Percentiles rank a stretch among this genome's conserved stretches.
phyloP scores from a whole-genome alignment of 2,888 invertebrate genomes.

The Tipula helvola region DNA sequence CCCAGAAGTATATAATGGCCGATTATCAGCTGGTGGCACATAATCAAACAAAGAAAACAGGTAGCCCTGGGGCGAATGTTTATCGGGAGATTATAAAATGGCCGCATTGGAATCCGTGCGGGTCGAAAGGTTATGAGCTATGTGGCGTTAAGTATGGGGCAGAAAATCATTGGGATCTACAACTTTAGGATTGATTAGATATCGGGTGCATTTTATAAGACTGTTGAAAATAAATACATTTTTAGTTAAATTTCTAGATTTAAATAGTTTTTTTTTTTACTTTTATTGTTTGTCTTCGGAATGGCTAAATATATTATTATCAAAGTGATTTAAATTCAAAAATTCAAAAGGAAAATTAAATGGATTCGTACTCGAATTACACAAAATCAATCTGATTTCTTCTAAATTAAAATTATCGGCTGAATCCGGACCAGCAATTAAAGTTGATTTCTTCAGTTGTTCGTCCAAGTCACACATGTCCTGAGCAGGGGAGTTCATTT shows the following conservation, averaged over 20 bases:
- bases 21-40: constrained; percentile 41
- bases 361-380: neutral
- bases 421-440: neutral
- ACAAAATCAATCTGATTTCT: neutral
- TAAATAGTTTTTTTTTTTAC: too few relatives aligned
- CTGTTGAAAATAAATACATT: neutral
- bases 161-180: constrained; percentile 24
- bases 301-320: neutral
- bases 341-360: neutral
- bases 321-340: neutral
- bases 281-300: neutral
- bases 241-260: neutral
- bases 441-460: neutral
- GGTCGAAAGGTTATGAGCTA: constrained; percentile 21
- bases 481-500: neutral
- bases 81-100: constrained; percentile 38
- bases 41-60: constrained; percentile 38
- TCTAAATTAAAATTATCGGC: neutral
- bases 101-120: constrained; percentile 37
- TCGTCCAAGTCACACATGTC: neutral
- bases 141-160: constrained; percentile 31
- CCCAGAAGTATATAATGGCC: constrained; percentile 30
- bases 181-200: neutral
- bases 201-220: neutral
- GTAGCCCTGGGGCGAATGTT: constrained; percentile 40